Evolutionary conservation across 2,888 invertebrate genomes (phyloP).

Genomic region (Drosophila cyrtoloma): DNA sequence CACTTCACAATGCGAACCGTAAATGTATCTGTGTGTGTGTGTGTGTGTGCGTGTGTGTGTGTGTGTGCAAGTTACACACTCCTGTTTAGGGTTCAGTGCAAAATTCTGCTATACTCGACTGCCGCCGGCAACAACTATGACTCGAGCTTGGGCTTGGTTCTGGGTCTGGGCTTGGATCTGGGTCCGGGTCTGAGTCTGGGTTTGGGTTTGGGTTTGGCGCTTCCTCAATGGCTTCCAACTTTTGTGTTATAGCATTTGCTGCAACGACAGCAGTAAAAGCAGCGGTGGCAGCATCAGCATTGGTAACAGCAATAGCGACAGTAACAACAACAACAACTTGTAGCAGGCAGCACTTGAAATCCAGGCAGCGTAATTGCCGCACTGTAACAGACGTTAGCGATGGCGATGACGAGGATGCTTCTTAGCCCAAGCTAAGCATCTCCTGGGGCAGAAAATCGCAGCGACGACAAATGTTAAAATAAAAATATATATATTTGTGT

Average conservation of each 20-base stretch:
- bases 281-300: slow-evolving; percentile 8
- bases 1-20: slow-evolving; percentile 70
- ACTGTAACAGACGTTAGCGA: slow-evolving; percentile 44
- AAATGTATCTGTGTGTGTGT: slow-evolving; percentile 8
- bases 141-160: slow-evolving; percentile 10
- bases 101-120: slow-evolving; percentile 72
- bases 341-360: slow-evolving; percentile 66
- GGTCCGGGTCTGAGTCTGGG: background rate
- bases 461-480: slow-evolving; percentile 30
- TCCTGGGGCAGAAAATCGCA: slow-evolving; percentile 47
- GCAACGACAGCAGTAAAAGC: slow-evolving; percentile 38
- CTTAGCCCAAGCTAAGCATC: slow-evolving; percentile 62
- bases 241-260: slow-evolving; percentile 36
- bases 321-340: slow-evolving; percentile 36
- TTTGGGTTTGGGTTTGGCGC: slow-evolving; percentile 6
- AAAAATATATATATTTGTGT: background rate
- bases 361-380: slow-evolving; percentile 70
- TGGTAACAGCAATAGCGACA: slow-evolving; percentile 7
- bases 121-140: slow-evolving; percentile 59
- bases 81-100: slow-evolving; percentile 76
- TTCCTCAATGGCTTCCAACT: slow-evolving; percentile 34
- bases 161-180: background rate
- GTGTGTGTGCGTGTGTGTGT: slow-evolving; percentile 17
- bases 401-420: slow-evolving; percentile 64
- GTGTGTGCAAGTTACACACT: slow-evolving; percentile 33